phyloP scores from a whole-genome alignment of 2,888 invertebrate species.

The Ommatoiulus sabulosus region DNA sequence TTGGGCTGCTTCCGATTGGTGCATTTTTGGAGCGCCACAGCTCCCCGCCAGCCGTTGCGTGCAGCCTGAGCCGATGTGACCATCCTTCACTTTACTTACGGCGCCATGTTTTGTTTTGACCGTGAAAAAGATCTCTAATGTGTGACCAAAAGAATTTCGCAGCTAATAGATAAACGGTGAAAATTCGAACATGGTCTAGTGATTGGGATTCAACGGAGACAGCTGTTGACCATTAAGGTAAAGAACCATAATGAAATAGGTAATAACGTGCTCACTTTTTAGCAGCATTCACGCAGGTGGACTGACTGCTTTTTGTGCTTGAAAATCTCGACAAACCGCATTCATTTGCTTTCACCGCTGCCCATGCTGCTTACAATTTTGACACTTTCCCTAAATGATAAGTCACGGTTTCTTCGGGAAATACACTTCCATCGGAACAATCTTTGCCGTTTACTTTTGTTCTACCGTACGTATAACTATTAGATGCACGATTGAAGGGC shows the following conservation, averaged over 20 bases:
- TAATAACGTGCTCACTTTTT: not conserved
- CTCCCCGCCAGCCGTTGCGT: conserved; percentile 16
- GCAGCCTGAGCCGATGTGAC: not conserved
- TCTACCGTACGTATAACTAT: not conserved
- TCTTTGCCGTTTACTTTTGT: not conserved
- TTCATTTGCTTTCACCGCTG: not conserved
- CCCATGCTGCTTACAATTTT: conserved; percentile 8
- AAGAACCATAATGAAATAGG: not conserved
- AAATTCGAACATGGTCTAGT: not conserved
- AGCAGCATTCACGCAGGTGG: not conserved
- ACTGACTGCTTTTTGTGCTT: conserved; percentile 45
- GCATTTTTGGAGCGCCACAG: not conserved
- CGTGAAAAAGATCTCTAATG: conserved; percentile 41
- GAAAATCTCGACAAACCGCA: conserved; percentile 18
- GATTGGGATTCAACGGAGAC: not conserved
- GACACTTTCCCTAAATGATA: not conserved
- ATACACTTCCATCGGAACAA: not conserved
- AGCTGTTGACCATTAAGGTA: not conserved
- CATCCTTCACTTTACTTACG: conserved; percentile 16
- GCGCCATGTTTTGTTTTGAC: conserved; percentile 56
- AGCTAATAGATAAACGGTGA: not conserved
- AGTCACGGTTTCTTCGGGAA: not conserved
- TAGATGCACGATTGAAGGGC: not conserved
- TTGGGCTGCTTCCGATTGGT: not conserved
- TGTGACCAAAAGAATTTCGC: not conserved